phyloP scores from a whole-genome alignment of 2,113 vertebrate genomes.

The Anarhynchus alexandrinus region DNA sequence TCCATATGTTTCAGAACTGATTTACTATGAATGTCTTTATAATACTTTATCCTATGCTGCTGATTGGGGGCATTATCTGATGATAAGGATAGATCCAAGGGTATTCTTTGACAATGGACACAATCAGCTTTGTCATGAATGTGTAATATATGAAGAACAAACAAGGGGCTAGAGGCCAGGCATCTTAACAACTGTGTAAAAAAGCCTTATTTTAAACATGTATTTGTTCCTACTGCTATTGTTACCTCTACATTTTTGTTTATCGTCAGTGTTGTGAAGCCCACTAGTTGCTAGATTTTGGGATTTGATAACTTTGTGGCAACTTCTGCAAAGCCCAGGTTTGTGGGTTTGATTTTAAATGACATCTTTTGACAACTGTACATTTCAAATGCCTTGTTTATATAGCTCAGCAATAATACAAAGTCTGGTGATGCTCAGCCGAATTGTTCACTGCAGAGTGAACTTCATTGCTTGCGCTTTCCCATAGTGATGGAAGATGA shows the following conservation, averaged over 20 bases:
- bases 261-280: background rate
- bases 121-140: constrained; percentile 16
- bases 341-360: constrained; percentile 14
- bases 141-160: constrained; percentile 23
- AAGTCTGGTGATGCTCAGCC: constrained; percentile 9
- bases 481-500: background rate
- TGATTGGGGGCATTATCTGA: constrained; percentile 49
- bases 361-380: constrained; percentile 23
- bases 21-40: constrained; percentile 31
- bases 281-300: background rate
- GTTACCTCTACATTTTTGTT: background rate
- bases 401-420: constrained; percentile 20
- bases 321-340: background rate
- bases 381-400: constrained; percentile 55
- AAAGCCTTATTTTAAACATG: constrained; percentile 20
- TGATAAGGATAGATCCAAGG: background rate
- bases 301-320: background rate
- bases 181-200: background rate
- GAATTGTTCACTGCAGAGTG: background rate
- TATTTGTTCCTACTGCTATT: background rate
- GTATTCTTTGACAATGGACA: constrained; percentile 3
- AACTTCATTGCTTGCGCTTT: constrained; percentile 8
- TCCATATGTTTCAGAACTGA: background rate
- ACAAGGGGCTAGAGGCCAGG: constrained; percentile 1
- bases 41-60: constrained; percentile 30